A percentile compares a stretch with the other conserved stretches of the same genome.
Evolutionary conservation across 1,140 invertebrate species (phyloP).

Genomic region (Drosophila dunni): DNA sequence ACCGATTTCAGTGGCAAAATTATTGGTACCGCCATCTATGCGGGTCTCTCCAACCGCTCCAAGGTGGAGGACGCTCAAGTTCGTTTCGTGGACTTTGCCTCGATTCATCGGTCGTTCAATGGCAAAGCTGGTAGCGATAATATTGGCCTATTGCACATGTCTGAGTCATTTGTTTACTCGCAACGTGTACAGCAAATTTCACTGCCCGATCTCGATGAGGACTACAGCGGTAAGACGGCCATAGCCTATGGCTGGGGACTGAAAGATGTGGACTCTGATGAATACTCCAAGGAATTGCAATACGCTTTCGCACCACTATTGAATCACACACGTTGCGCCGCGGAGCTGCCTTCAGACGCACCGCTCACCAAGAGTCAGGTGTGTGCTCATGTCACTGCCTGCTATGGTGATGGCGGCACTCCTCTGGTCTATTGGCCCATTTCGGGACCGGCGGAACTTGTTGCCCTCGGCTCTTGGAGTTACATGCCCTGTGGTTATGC

Average conservation of each 20-base stretch:
- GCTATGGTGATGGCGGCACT: conserved; percentile 89
- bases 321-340: conserved; percentile 48
- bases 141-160: conserved; percentile 72
- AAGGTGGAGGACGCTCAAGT: conserved; percentile 64
- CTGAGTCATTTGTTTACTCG: conserved; percentile 66
- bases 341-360: conserved; percentile 62
- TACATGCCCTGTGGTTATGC: conserved; percentile 88
- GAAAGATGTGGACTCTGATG: conserved; percentile 68
- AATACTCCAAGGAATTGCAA: conserved; percentile 81
- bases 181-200: conserved; percentile 58
- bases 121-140: conserved; percentile 74
- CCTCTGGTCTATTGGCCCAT: conserved; percentile 86
- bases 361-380: conserved; percentile 84
- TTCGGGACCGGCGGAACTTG: conserved; percentile 61
- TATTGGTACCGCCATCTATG: conserved; percentile 61
- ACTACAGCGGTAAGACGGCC: conserved; percentile 59
- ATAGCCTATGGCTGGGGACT: conserved; percentile 85
- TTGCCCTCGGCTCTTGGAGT: conserved; percentile 92
- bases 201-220: conserved; percentile 60
- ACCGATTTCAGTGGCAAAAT: conserved; percentile 41
- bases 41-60: conserved; percentile 68
- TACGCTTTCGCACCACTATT: conserved; percentile 65
- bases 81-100: conserved; percentile 69
- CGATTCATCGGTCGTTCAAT: conserved; percentile 63
- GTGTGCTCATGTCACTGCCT: conserved; percentile 87